These are phyloP conservation scores for Neopelma chrysocephalum DNA, from an alignment of 2,797 vertebrate genomes.

Conservation along the genomic window DNA sequence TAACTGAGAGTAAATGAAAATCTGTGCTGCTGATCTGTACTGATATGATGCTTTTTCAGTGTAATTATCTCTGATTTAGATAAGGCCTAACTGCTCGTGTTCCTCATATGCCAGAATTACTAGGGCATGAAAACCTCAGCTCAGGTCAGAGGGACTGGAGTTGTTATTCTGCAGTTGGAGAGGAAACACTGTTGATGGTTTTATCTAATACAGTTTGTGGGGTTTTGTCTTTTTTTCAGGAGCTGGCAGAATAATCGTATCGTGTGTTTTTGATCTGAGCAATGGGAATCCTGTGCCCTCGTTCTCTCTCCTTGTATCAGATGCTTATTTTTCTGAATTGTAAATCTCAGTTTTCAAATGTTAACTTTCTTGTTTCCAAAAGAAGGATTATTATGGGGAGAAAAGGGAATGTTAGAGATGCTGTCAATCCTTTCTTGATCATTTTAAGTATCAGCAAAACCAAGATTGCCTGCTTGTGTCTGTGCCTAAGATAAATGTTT, in stretches of 20 bases:
- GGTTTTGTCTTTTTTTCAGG: neutral
- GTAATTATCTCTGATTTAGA: neutral
- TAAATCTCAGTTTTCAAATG: neutral
- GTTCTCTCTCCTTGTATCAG: neutral
- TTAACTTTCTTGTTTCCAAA: neutral
- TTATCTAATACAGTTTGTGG: neutral
- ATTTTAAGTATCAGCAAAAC: neutral
- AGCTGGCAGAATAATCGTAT: neutral
- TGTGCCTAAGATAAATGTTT: neutral
- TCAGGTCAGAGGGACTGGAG: neutral
- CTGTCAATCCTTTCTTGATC: neutral
- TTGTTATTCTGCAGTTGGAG: neutral
- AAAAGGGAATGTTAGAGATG: neutral
- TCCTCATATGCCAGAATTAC: neutral
- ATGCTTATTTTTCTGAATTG: neutral
- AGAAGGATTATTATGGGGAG: neutral
- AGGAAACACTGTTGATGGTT: neutral
- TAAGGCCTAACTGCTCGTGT: neutral
- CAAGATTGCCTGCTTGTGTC: neutral
- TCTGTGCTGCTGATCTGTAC: neutral
- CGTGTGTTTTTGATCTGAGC: neutral
- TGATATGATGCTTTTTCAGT: neutral
- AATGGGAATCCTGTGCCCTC: rapidly evolving
- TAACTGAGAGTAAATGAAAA: neutral
- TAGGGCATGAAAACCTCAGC: neutral